Percentiles rank a stretch among this genome's conserved stretches.
Conservation (phyloP, 2,888 invertebrate species). For the Andrena fulva region DNA sequence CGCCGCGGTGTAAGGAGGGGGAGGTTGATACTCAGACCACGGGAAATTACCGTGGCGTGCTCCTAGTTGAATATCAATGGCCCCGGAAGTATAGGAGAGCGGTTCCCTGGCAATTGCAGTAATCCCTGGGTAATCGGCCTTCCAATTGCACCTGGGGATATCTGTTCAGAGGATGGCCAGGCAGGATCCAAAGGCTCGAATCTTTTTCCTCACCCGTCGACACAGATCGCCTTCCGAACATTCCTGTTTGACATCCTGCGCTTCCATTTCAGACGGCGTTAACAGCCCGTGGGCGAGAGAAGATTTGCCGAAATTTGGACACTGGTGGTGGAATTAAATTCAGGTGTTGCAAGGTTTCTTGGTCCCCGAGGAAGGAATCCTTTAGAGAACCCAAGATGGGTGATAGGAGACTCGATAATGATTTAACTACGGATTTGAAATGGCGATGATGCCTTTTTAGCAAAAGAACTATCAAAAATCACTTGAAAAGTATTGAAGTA, state of each 20-base stretch:
- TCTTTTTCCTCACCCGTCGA: neutral
- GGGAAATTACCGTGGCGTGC: conserved; percentile 76
- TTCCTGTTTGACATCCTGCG: neutral
- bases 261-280: neutral
- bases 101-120: conserved; percentile 73
- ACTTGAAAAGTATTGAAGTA: no score
- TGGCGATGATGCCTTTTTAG: no score
- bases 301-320: neutral
- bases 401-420: no score
- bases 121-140: conserved; percentile 76
- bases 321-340: no score
- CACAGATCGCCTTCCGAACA: conserved; percentile 12
- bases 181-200: conserved; percentile 10
- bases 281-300: neutral
- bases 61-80: conserved; percentile 80
- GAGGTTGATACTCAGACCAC: conserved; percentile 53
- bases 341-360: no score
- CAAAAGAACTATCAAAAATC: no score
- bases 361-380: no score
- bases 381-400: no score
- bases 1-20: neutral
- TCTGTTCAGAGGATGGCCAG: conserved; percentile 23
- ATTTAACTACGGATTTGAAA: no score
- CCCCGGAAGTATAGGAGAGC: conserved; percentile 70
- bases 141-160: conserved; percentile 69